phyloP scores from a whole-genome alignment of 37 sponge, comb jelly and placozoan species.

The Haliclona indistincta region DNA sequence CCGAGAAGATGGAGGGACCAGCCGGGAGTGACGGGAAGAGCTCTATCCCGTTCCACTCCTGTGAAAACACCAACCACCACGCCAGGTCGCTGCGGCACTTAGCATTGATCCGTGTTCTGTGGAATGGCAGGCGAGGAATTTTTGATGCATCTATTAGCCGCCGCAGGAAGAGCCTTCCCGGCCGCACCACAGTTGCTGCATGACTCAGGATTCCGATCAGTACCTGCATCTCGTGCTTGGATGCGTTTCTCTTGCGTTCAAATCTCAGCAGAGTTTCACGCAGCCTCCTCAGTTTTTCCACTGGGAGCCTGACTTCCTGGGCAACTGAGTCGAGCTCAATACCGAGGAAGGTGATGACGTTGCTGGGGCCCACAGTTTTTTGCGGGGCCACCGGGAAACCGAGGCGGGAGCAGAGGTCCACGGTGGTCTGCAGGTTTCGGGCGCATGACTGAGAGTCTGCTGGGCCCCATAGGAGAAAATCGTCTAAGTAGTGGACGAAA shows the following conservation, averaged over 20 bases:
- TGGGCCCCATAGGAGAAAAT: slow-evolving; percentile 13
- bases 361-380: slow-evolving; percentile 21
- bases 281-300: neutral
- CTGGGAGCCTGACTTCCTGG: slow-evolving; percentile 4
- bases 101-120: neutral
- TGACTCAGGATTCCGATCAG: neutral
- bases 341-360: slow-evolving; percentile 17
- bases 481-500: slow-evolving; percentile 15
- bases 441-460: neutral
- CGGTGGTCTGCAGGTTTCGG: neutral
- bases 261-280: neutral
- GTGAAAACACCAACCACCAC: neutral
- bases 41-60: neutral
- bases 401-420: neutral
- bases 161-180: neutral
- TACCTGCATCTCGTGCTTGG: neutral
- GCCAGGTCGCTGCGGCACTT: neutral
- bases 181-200: neutral
- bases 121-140: neutral
- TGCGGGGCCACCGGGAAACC: slow-evolving; percentile 12
- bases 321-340: slow-evolving; percentile 15
- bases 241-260: neutral
- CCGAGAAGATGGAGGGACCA: no score
- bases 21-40: neutral
- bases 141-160: neutral